A percentile compares a stretch with the other conserved stretches of the same genome.
Evolutionary conservation across 2,113 vertebrate genomes (phyloP).

Genomic region (Todiramphus saurophagus): DNA sequence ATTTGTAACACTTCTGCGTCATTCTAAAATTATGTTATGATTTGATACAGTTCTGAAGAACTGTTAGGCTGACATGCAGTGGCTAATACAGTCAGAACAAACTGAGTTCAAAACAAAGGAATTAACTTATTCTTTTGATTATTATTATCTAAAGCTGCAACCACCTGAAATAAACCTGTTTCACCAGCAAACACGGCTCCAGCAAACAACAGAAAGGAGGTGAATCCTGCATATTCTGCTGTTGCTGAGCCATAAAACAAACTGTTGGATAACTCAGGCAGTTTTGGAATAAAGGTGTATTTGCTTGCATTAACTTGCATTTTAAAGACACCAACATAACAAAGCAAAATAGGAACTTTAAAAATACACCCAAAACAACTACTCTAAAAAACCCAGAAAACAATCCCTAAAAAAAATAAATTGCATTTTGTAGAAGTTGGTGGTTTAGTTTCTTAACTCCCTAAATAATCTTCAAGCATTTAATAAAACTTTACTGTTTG

Average conservation of each 20-base stretch:
- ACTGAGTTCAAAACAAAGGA: not conserved
- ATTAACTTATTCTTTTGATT: not conserved
- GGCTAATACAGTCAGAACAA: not conserved
- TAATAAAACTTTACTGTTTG: not conserved
- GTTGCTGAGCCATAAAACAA: not conserved
- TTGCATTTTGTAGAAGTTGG: not conserved
- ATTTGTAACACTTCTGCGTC: not conserved
- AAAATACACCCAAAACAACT: not conserved
- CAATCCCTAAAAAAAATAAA: not conserved
- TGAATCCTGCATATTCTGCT: not conserved
- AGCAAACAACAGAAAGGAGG: not conserved
- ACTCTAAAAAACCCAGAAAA: accelerated
- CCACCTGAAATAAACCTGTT: not conserved
- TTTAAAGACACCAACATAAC: not conserved
- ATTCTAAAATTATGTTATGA: not conserved
- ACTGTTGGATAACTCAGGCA: not conserved
- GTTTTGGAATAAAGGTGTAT: not conserved
- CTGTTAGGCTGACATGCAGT: not conserved
- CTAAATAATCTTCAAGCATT: not conserved
- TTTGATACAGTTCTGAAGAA: not conserved
- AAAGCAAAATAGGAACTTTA: not conserved
- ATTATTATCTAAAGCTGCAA: not conserved
- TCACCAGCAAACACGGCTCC: not conserved
- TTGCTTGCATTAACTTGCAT: not conserved
- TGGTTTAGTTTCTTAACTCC: not conserved